Base-by-base conservation (phyloP, 2,888 invertebrate species). In the Rotaria magnacalcarata region DNA sequence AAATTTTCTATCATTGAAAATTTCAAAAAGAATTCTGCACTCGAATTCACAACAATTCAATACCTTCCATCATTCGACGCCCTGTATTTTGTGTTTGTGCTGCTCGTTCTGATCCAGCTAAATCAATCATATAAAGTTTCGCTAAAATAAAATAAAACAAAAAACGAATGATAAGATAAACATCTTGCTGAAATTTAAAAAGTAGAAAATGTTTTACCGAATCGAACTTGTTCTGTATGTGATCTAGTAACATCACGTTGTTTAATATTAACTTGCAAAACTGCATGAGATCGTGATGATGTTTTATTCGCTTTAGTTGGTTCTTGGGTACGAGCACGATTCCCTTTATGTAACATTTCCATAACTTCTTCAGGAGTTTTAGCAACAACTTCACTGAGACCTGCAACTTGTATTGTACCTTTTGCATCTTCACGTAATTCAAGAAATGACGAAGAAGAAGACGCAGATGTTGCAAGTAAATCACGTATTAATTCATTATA, bases 401-500 rank as follows among this genome's bases (percentile, higher is more conserved):
- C 96, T 0, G 96, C 94, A 2, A 97, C 96, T 88, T 95, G 95
- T 41, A 95, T 94, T 88, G 93, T 93, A 87, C 94, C 93, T 87
- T 94, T 94, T 60, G 95, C 94, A 91, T 97, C 97, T 90, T 97
- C 97, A 11, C 97, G 93, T 14, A 97, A 92, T 89, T 97, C 97
- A 87, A 97, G 92, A 84, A 94, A 94, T 0, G 95, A 96, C 8
- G 94, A 92, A 58, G 89, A 89, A 0, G 97, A 34, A 34, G 34
- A 96, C 8, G 94, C 92, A 58, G 89, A 89, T 0, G 97, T 96
- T 90, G 95, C 95, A 88, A 97, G 92, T 85, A 97, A 92, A 91
- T 97, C 97, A 24, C 96, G 93, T 88, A 97, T 96, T 90, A 95
- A 95, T 91, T 97, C 97, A 91, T 97, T 97, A 92, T 97, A 97